Evolutionary conservation across 2,797 vertebrate genomes (phyloP).

Genomic region (Pelochelys cantorii): DNA sequence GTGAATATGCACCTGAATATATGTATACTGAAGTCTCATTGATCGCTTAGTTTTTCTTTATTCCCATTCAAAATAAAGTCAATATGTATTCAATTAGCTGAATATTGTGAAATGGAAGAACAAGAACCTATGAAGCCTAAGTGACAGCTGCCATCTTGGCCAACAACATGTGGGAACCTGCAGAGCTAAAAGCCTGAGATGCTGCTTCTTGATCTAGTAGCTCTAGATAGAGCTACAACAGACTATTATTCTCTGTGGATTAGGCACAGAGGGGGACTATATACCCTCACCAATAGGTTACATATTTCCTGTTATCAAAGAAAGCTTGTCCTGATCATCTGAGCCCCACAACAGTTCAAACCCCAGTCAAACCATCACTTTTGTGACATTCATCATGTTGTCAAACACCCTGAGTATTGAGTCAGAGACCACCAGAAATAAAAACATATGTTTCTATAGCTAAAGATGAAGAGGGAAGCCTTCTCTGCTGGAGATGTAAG

Average conservation of each 20-base stretch:
- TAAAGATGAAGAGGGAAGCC: neutral
- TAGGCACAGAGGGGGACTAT: neutral
- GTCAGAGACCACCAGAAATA: neutral
- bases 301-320: neutral
- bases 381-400: neutral
- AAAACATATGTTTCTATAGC: neutral
- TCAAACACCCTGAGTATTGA: neutral
- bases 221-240: neutral
- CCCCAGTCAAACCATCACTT: conserved; percentile 7
- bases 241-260: neutral
- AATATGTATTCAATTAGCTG: neutral
- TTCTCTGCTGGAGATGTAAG: neutral
- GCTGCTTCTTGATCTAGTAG: neutral
- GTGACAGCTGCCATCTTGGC: conserved; percentile 12
- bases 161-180: neutral
- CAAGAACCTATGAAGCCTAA: neutral
- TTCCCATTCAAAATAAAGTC: conserved; percentile 28
- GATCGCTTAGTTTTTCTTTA: neutral
- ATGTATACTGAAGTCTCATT: neutral
- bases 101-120: neutral
- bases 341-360: conserved; percentile 7
- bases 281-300: neutral
- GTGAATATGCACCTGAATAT: neutral
- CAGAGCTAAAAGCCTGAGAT: neutral
- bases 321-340: neutral